These are phyloP conservation scores for Laticauda colubrina DNA, from an alignment of 2,113 vertebrate genomes.

Conservation along the genomic window DNA sequence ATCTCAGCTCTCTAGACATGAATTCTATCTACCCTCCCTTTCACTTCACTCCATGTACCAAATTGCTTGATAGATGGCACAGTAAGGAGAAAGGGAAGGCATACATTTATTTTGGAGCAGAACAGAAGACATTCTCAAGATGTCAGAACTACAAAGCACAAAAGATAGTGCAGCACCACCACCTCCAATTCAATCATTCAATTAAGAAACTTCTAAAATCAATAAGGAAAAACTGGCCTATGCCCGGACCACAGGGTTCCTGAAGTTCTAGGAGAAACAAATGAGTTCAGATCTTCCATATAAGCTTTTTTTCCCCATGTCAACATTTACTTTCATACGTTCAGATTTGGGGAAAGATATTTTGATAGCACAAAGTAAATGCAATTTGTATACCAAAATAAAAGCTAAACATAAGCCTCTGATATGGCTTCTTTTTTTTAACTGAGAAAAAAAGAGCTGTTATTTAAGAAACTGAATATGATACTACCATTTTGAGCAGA, in stretches of 20 bases:
- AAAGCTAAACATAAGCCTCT: constrained; percentile 47
- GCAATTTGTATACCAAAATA: constrained; percentile 54
- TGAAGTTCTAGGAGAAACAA: neutral
- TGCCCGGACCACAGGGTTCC: neutral
- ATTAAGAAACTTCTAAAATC: neutral
- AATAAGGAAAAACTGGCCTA: neutral
- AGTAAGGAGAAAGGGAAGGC: neutral
- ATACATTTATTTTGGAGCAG: neutral
- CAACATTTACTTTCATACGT: constrained; percentile 45
- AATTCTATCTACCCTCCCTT: neutral
- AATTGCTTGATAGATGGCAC: neutral
- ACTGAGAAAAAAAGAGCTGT: constrained; percentile 36
- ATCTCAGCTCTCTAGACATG: neutral
- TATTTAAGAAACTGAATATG: constrained; percentile 47
- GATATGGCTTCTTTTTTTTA: neutral
- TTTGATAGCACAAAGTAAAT: constrained; percentile 34
- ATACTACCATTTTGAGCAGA: constrained; percentile 53
- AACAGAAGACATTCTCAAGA: neutral
- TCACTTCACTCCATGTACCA: neutral
- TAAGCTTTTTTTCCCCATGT: neutral
- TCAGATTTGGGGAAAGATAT: constrained; percentile 49
- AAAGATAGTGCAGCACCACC: neutral
- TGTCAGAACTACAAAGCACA: neutral
- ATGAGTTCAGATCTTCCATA: neutral
- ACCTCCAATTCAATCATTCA: neutral